Base-by-base conservation (phyloP, 2,797 vertebrate species). In the Threskiornis aethiopicus region DNA sequence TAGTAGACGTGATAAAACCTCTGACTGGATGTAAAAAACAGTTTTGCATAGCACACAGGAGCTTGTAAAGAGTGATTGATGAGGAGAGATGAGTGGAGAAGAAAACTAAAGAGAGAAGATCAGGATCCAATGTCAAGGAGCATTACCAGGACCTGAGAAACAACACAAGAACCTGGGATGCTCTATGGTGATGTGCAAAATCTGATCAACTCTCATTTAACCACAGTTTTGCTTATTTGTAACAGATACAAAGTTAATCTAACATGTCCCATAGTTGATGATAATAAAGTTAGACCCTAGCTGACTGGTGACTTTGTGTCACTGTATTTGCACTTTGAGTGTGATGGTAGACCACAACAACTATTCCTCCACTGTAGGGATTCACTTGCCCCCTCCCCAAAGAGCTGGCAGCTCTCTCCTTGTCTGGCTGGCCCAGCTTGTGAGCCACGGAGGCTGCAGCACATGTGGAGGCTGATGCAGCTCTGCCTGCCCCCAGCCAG, bases 381-480 rank as follows among this genome's bases (percentile, higher is more conserved):
- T 55, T 54, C 5, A 1, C 42, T 66, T 80, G 18, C 14, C 13
- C 26, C 7, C 4, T 77, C 16, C 44, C 10, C 0, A 1, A 52
- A 76, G 6, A 24, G 9, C 1, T 65, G 46, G 16, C 22, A 58
- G 46, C 66, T 87, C 37, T 57, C 28, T 71, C 19, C 70, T 51
- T 1, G 0, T 10, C 52, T 21, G 12, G 7, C 52, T 67, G 37
- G 52, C 52, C 22, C 41, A 29, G 22, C 41, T 52, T 17, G 10
- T 55, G 55, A 80, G n/a, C 42, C 57, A 12, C 0, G 1, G 57
- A 67, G 35, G 37, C 70, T 89, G 62, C 75, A 79, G 76, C 54
- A 49, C 31, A 16, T 0, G 0, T 2, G 18, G 28, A 47, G 2
- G 2, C 33, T 67, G 29, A 33, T 42, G 59, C 4, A 35, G 51